Evolutionary conservation across 2,113 vertebrate species (phyloP).

Genomic region (Gavialis gangeticus): DNA sequence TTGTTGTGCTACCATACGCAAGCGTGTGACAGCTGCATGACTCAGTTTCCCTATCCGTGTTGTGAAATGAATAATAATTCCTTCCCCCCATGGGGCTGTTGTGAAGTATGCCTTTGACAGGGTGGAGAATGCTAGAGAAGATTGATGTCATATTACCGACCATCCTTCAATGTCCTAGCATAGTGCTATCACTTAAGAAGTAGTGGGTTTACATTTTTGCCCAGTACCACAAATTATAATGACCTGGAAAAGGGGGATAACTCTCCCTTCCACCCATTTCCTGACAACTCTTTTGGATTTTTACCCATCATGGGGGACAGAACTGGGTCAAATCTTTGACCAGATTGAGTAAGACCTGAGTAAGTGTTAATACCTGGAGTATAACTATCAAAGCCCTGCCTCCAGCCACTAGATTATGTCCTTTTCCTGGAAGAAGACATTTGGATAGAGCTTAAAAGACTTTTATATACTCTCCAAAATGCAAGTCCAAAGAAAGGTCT

Average conservation of each 20-base stretch:
- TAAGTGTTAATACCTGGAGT: not conserved
- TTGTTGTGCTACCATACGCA: not conserved
- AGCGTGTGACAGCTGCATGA: not conserved
- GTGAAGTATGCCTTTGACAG: not conserved
- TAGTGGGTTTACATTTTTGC: fast-evolving
- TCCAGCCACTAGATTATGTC: fast-evolving
- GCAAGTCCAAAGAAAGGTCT: not conserved
- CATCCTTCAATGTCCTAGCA: fast-evolving
- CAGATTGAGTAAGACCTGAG: fast-evolving
- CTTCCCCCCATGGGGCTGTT: not conserved
- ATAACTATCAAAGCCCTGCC: not conserved
- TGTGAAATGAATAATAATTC: not conserved
- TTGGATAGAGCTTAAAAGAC: not conserved
- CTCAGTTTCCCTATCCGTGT: not conserved
- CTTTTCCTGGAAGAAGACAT: not conserved
- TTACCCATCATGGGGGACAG: not conserved
- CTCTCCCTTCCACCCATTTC: not conserved
- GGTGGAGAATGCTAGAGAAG: not conserved
- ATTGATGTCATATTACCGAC: not conserved
- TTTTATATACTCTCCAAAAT: not conserved
- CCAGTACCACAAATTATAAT: not conserved
- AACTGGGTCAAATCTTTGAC: not conserved
- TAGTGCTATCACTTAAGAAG: not conserved
- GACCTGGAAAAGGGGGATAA: not conserved
- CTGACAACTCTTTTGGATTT: not conserved